Evolutionary conservation across 2,113 vertebrate species (phyloP), one percentile per base, ranked within the genome.

Genomic region (Cyrtonyx montezumae): DNA sequence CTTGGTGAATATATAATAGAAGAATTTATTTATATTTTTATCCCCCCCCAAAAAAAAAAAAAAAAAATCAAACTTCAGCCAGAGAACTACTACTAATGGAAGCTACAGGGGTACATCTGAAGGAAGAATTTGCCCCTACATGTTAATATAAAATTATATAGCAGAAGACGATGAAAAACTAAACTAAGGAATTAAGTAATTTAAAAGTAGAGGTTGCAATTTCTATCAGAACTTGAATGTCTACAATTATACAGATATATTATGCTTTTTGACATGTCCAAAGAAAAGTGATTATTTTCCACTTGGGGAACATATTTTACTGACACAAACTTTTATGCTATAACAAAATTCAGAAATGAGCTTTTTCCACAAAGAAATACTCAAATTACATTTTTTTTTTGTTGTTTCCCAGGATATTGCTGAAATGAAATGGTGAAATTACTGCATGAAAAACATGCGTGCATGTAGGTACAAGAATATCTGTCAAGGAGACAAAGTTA

Each of bases 241-340:
- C 87, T 84, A 40, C n/a, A 36, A 88, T 85, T 94, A 59, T 94
- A 59, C 79, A 97, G 95, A 91, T 92, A 59, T 32, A 46, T 94
- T 86, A 79, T 86, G 78, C 69, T 93, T 58, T 94, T 87, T 93
- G 75, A 87, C 81, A 88, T 63, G 76, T 78, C 91, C 94, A 93
- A 91, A 92, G 79, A 96, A 95, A 96, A 96, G 95, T 87, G 55
- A 96, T 92, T 67, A 91, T 97, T 97, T 96, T 96, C 94, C 85
- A 95, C 89, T 95, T 48, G 30, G 91, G 94, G 85, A 95, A 92
- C 43, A 49, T 78, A 93, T 85, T 95, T 83, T 91, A 90, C 61
- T 63, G 90, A 94, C 90, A 90, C 84, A 94, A 96, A 96, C 79
- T 95, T 95, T 91, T 92, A 94, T 89, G 62, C 42, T 94, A 82